phyloP scores from a whole-genome alignment of 2,888 invertebrate genomes.

The Hyles lineata region DNA sequence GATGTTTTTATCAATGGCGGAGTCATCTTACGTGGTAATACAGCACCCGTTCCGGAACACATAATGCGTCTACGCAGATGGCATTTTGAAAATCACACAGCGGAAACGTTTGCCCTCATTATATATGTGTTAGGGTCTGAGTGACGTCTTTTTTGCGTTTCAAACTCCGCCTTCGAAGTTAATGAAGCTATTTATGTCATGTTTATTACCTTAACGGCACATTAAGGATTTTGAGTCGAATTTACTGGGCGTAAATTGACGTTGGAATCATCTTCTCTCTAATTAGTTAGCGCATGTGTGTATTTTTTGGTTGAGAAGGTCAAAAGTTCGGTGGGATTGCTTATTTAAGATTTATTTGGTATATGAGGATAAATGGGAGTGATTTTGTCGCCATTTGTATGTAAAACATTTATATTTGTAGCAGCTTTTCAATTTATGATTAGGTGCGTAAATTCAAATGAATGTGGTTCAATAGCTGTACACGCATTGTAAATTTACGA shows the following conservation, averaged over 20 bases:
- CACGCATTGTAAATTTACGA: background rate
- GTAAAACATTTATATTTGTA: background rate
- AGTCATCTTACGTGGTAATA: slow-evolving; percentile 27
- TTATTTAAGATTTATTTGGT: background rate
- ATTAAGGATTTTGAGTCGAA: slow-evolving; percentile 77
- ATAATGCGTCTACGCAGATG: slow-evolving; percentile 66
- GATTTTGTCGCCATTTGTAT: background rate
- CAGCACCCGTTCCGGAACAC: slow-evolving; percentile 63
- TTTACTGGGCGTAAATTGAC: slow-evolving; percentile 82
- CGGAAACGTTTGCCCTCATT: slow-evolving; percentile 77
- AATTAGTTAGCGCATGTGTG: slow-evolving; percentile 69
- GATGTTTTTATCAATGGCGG: slow-evolving; percentile 27
- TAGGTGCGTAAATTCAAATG: too few species aligned
- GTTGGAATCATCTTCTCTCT: slow-evolving; percentile 66
- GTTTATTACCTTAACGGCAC: slow-evolving; percentile 81
- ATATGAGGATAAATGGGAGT: background rate
- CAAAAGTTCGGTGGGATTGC: background rate
- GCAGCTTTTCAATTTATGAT: too few species aligned
- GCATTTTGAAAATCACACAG: slow-evolving; percentile 68
- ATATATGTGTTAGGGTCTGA: slow-evolving; percentile 77
- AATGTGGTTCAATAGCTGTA: background rate
- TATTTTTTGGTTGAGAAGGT: slow-evolving; percentile 24
- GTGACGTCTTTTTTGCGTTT: slow-evolving; percentile 75
- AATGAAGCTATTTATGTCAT: slow-evolving; percentile 83
- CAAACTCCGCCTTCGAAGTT: slow-evolving; percentile 73